Evolutionary conservation across 2,888 invertebrate genomes (phyloP).

Genomic region (Eulithis prunata): DNA sequence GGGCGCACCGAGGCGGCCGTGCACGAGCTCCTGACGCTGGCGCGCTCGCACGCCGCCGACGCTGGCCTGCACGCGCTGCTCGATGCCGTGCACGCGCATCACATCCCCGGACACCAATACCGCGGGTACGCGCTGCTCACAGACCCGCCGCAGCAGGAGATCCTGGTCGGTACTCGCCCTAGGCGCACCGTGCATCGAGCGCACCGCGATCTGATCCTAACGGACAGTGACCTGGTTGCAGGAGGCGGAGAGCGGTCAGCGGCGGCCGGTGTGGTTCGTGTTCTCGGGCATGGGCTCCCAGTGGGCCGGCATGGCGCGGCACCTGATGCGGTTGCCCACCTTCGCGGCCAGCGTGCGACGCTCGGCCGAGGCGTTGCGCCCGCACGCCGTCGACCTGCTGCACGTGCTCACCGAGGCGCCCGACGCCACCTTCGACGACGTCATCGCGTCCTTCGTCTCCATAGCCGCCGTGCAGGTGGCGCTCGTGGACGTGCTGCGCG

Average conservation of each 20-base stretch:
- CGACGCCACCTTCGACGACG: slow-evolving; percentile 91
- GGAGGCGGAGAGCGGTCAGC: slow-evolving; percentile 76
- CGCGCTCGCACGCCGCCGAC: slow-evolving; percentile 85
- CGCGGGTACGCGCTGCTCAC: slow-evolving; percentile 91
- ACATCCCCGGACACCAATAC: slow-evolving; percentile 90
- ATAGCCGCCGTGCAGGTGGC: slow-evolving; percentile 99
- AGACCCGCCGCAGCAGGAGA: slow-evolving; percentile 44
- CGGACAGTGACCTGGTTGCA: slow-evolving; percentile 32
- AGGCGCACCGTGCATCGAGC: background rate
- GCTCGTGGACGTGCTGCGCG: slow-evolving; percentile 93
- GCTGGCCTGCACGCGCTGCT: slow-evolving; percentile 91
- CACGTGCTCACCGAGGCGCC: slow-evolving; percentile 90
- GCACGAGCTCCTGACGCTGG: slow-evolving; percentile 85
- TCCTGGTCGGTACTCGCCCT: slow-evolving; percentile 46
- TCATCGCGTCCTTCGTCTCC: slow-evolving; percentile 95
- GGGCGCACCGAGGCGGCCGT: slow-evolving; percentile 94
- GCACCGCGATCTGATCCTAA: background rate
- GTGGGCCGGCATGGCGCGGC: slow-evolving; percentile 97
- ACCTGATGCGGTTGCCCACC: slow-evolving; percentile 91
- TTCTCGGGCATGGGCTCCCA: slow-evolving; percentile 99
- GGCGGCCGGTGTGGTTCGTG: slow-evolving; percentile 96
- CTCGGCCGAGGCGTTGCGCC: slow-evolving; percentile 90
- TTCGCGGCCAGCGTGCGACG: slow-evolving; percentile 92
- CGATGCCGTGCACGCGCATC: slow-evolving; percentile 88
- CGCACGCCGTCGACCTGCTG: slow-evolving; percentile 93